phyloP scores from a whole-genome alignment of 1,140 invertebrate genomes.

The Choristoneura fumiferana region DNA sequence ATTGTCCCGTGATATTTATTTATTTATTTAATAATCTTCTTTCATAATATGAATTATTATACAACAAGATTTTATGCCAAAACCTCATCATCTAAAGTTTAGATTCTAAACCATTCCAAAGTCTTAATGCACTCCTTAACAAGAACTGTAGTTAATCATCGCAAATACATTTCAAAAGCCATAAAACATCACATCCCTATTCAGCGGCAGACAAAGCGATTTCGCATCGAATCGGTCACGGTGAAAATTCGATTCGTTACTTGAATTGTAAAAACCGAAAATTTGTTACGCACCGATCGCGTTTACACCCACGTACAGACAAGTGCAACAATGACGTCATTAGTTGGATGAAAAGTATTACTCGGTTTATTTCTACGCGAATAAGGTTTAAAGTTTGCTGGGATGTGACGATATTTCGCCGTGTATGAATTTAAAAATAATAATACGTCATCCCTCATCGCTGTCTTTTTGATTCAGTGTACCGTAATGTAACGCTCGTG shows the following conservation, averaged over 20 bases:
- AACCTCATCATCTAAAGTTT: too few relatives aligned
- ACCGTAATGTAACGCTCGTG: constrained; percentile 60
- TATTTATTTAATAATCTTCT: too few relatives aligned
- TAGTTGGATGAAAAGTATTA: constrained; percentile 29
- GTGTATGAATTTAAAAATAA: constrained; percentile 73
- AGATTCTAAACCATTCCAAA: too few relatives aligned
- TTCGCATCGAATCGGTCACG: constrained; percentile 34
- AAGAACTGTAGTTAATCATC: constrained; percentile 2
- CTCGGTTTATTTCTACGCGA: constrained; percentile 11
- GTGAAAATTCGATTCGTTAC: constrained; percentile 49
- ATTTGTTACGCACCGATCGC: constrained; percentile 67
- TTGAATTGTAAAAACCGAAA: constrained; percentile 65
- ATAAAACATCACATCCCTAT: constrained; percentile 18
- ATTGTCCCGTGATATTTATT: too few relatives aligned
- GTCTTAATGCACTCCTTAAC: too few relatives aligned
- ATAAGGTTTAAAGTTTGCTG: constrained; percentile 26
- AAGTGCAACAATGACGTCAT: constrained; percentile 69
- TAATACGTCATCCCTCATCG: constrained; percentile 66
- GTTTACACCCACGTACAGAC: constrained; percentile 36
- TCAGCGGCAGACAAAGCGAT: constrained; percentile 30
- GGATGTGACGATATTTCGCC: constrained; percentile 32
- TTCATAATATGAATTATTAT: too few relatives aligned
- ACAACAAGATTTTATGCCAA: too few relatives aligned
- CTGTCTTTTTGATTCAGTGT: constrained; percentile 68
- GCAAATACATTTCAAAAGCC: constrained; percentile 13